Evolutionary conservation across 2,797 vertebrate genomes (phyloP).

Genomic region (Meda fulgida): DNA sequence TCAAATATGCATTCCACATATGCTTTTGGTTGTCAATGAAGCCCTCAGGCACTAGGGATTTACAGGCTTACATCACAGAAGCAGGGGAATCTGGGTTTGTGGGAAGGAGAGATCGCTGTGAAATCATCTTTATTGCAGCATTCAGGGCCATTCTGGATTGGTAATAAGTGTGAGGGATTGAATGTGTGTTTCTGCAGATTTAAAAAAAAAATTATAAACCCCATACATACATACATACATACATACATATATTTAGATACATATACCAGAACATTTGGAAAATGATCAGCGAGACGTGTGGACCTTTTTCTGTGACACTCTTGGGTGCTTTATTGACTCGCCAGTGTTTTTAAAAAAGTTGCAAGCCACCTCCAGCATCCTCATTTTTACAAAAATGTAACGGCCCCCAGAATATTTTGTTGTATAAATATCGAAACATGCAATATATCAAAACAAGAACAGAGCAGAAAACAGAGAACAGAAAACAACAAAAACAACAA

Average conservation of each 20-base stretch:
- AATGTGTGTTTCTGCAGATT: not conserved
- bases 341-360: too few species aligned
- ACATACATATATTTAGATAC: not conserved
- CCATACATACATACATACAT: not conserved
- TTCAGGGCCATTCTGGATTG: not conserved
- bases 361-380: too few species aligned
- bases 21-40: conserved; percentile 25
- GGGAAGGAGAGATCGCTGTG: not conserved
- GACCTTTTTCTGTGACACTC: not conserved
- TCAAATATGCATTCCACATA: conserved; percentile 19
- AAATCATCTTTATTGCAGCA: conserved; percentile 39
- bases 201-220: not conserved
- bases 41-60: conserved; percentile 13
- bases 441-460: too few species aligned
- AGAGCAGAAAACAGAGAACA: too few species aligned
- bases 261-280: not conserved
- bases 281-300: not conserved
- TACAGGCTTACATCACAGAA: conserved; percentile 26
- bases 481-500: too few species aligned
- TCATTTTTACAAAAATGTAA: too few species aligned
- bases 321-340: too few species aligned
- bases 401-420: too few species aligned
- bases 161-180: not conserved
- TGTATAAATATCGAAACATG: too few species aligned
- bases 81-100: conserved; percentile 13